Conservation (phyloP, 2,888 invertebrate species). For the Hirtodrosophila duncani region DNA sequence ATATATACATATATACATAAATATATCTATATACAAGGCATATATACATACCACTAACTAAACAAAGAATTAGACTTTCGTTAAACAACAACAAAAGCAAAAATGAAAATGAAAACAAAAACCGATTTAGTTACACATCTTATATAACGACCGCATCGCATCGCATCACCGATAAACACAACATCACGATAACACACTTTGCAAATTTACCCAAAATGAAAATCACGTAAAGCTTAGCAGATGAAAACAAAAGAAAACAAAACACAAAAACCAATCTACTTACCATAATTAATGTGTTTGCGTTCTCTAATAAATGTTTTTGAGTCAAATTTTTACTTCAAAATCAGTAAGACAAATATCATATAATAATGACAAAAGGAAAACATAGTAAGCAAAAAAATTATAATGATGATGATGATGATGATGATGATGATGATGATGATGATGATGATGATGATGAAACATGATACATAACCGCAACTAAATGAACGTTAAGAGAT, state of each 20-base stretch:
- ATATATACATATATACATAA: conserved; percentile 32
- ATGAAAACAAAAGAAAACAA: conserved; percentile 39
- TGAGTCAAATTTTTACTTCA: conserved; percentile 67
- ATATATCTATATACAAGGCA: conserved; percentile 36
- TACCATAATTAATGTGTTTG: conserved; percentile 55
- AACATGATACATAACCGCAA: conserved; percentile 29
- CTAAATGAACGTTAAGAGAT: conserved; percentile 45
- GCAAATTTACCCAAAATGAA: conserved; percentile 52
- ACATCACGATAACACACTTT: conserved; percentile 18
- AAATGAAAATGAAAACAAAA: not conserved
- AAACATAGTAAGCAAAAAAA: conserved; percentile 26
- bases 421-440: not conserved
- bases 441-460: not conserved
- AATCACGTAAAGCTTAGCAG: no score
- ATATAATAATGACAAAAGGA: conserved; percentile 38
- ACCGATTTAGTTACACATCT: conserved; percentile 27
- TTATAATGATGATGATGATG: conserved; percentile 9
- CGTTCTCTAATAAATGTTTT: conserved; percentile 68
- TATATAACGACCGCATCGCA: conserved; percentile 17
- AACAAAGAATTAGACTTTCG: conserved; percentile 21
- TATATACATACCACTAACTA: conserved; percentile 44
- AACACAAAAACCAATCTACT: conserved; percentile 31
- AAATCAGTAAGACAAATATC: conserved; percentile 36
- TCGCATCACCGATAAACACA: conserved; percentile 9
- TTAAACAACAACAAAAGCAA: not conserved